phyloP scores from a whole-genome alignment of 2,797 vertebrate genomes.

The Hylomyscus alleni region DNA sequence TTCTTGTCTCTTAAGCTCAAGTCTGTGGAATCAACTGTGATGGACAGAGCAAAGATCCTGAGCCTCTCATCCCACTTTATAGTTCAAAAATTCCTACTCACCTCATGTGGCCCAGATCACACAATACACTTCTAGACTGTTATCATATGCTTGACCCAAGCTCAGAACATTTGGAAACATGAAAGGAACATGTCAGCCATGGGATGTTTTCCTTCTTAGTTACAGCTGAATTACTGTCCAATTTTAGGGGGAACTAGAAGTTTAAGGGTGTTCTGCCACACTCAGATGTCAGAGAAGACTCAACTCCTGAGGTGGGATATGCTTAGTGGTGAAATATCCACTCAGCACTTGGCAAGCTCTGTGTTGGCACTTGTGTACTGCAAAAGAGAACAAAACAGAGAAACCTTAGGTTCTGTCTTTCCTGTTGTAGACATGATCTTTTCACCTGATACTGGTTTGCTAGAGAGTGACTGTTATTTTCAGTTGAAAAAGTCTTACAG shows the following conservation, averaged over 20 bases:
- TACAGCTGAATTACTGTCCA: too few species aligned
- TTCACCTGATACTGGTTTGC: not conserved
- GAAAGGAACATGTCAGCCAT: not conserved
- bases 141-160: too few species aligned
- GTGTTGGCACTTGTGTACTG: not conserved
- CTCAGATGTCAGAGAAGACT: not conserved
- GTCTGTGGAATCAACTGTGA: accelerated
- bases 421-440: not conserved
- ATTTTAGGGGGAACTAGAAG: not conserved
- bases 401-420: accelerated
- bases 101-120: accelerated
- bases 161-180: not conserved
- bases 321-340: not conserved
- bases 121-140: not conserved
- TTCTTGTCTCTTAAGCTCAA: not conserved
- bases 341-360: not conserved
- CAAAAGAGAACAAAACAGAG: not conserved
- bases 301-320: too few species aligned
- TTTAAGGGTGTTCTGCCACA: not conserved
- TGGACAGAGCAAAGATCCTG: not conserved
- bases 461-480: not conserved
- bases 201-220: not conserved
- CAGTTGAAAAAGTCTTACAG: not conserved
- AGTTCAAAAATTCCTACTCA: not conserved
- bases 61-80: not conserved